Evolutionary conservation across 2,797 vertebrate species (phyloP).

Genomic region (Zonotrichia albicollis): DNA sequence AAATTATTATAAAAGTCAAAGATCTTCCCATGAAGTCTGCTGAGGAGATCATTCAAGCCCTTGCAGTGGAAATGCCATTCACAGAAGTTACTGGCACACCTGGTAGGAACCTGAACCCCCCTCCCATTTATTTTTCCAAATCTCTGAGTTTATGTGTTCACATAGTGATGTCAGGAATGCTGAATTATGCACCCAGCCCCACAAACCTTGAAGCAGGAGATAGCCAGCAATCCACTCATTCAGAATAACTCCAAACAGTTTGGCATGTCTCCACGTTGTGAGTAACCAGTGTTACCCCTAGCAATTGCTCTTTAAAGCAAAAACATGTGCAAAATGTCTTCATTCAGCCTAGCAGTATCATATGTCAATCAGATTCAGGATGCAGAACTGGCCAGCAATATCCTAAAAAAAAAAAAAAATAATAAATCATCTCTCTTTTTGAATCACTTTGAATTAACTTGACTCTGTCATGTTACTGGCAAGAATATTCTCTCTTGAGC

Average conservation of each 20-base stretch:
- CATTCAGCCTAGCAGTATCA: slow-evolving; percentile 45
- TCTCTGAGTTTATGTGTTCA: not conserved
- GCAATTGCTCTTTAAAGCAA: slow-evolving; percentile 66
- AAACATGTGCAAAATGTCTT: slow-evolving; percentile 61
- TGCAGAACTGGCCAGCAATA: slow-evolving; percentile 37
- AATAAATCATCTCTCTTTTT: slow-evolving; percentile 25
- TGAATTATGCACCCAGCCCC: slow-evolving; percentile 17
- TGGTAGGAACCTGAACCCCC: not conserved
- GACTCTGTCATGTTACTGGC: slow-evolving; percentile 60
- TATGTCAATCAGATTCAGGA: slow-evolving; percentile 63
- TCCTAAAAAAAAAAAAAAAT: not conserved
- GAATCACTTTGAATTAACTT: slow-evolving; percentile 62
- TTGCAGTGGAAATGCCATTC: not conserved
- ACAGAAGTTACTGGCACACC: not conserved
- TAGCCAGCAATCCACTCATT: slow-evolving; percentile 40
- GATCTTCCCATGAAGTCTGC: not conserved
- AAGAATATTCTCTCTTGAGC: slow-evolving; percentile 26
- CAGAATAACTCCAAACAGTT: not conserved
- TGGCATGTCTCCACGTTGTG: slow-evolving; percentile 6
- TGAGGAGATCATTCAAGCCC: not conserved
- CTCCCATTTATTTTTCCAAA: not conserved
- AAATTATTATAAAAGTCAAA: not conserved
- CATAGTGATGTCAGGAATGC: not conserved
- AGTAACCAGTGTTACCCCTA: slow-evolving; percentile 53
- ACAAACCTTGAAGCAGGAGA: slow-evolving; percentile 29